Percentiles rank a stretch among this genome's conserved stretches.
These are phyloP conservation scores for Synanthedon vespiformis DNA, from an alignment of 2,888 invertebrate species.

Conservation along the genomic window DNA sequence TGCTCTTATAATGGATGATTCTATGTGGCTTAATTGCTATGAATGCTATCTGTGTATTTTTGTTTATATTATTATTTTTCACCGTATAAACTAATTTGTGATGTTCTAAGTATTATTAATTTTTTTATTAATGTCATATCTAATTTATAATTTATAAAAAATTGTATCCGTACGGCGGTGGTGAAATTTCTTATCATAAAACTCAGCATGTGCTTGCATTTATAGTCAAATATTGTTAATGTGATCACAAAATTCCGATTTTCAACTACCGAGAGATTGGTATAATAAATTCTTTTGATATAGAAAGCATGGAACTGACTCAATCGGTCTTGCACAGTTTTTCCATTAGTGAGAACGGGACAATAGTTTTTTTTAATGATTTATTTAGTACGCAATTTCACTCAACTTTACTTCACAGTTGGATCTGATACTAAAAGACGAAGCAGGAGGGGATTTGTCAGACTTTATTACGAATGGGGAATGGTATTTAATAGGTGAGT, in stretches of 20 bases:
- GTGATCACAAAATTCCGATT: no score
- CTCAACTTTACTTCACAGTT: slow-evolving; percentile 70
- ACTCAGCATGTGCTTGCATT: background rate
- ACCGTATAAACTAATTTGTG: no score
- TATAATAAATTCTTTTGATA: slow-evolving; percentile 1
- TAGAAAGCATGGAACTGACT: slow-evolving; percentile 4
- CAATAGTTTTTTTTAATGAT: background rate
- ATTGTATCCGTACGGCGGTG: no score
- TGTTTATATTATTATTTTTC: no score
- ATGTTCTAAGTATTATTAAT: no score
- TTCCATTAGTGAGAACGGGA: slow-evolving; percentile 1
- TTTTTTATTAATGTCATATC: no score
- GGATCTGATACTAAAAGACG: slow-evolving; percentile 95
- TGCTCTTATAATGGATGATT: no score
- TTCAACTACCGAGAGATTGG: no score
- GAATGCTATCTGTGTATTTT: no score
- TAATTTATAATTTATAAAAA: no score
- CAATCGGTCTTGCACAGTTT: slow-evolving; percentile 12
- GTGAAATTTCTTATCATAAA: no score
- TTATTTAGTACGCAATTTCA: background rate
- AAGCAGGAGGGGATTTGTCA: slow-evolving; percentile 93
- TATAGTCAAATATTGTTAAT: background rate
- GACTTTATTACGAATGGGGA: slow-evolving; percentile 99
- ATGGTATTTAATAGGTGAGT: slow-evolving; percentile 98
- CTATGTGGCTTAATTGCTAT: no score